phyloP scores from a whole-genome alignment of 2,113 vertebrate genomes.

The Pseudopipra pipra region DNA sequence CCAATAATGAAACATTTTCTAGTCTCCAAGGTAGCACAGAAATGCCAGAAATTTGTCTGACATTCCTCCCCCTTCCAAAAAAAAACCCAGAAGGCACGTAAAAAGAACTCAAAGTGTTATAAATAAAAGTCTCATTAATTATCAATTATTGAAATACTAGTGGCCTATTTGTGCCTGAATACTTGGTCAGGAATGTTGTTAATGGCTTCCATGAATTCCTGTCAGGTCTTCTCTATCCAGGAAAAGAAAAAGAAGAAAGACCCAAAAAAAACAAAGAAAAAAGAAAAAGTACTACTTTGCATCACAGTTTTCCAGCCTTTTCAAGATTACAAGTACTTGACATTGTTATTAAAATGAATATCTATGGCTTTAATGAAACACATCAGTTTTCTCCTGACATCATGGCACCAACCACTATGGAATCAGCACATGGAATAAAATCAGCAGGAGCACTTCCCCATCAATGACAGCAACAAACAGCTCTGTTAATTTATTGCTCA shows the following conservation, averaged over 20 bases:
- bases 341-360: background rate
- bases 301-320: background rate
- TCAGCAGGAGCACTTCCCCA: background rate
- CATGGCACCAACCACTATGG: background rate
- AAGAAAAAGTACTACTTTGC: background rate
- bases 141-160: background rate
- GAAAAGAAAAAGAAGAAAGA: no score
- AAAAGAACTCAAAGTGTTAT: background rate
- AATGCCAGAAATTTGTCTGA: constrained; percentile 25
- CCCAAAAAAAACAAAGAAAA: background rate
- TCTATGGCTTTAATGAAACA: background rate
- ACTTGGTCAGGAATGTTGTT: background rate
- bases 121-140: background rate
- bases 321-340: background rate
- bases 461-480: background rate
- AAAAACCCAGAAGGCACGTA: background rate
- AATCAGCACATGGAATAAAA: background rate
- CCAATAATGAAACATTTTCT: constrained; percentile 45
- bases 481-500: background rate
- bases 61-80: background rate
- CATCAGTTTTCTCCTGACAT: background rate
- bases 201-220: background rate
- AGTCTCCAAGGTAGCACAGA: constrained; percentile 59
- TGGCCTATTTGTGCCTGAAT: background rate
- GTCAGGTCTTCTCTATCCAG: background rate